Percentiles rank a stretch among this genome's conserved stretches.
Conservation (phyloP, 2,888 invertebrate species). For the Rhagophthalmus giganteus region DNA sequence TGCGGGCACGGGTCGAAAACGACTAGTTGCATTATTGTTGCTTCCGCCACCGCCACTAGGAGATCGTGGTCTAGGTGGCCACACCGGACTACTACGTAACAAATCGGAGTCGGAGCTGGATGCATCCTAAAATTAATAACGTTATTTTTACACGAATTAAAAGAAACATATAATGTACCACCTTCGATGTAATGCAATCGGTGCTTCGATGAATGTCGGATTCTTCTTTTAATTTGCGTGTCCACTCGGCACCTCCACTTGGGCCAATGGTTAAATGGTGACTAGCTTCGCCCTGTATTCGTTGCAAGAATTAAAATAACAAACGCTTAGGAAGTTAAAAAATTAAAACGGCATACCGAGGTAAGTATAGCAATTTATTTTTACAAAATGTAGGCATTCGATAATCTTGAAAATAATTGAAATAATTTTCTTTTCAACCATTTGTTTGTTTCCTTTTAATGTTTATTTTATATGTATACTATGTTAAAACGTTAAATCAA, state of each 20-base stretch:
- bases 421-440: too few relatives aligned
- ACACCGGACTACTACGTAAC: constrained; percentile 53
- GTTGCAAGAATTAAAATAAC: neutral
- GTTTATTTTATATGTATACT: too few relatives aligned
- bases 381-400: too few relatives aligned
- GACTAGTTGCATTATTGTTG: constrained; percentile 28
- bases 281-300: constrained; percentile 35
- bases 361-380: too few relatives aligned
- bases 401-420: too few relatives aligned
- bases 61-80: constrained; percentile 53
- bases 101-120: constrained; percentile 64
- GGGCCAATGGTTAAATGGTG: constrained; percentile 66
- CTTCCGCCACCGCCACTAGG: constrained; percentile 38
- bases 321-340: too few relatives aligned
- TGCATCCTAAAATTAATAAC: constrained; percentile 54
- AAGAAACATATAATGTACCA: neutral
- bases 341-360: too few relatives aligned
- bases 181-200: constrained; percentile 74
- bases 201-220: constrained; percentile 71
- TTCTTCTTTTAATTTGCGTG: constrained; percentile 62
- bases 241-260: constrained; percentile 69
- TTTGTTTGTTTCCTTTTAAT: too few relatives aligned
- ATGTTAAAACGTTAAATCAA: too few relatives aligned
- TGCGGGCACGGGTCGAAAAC: constrained; percentile 44
- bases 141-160: neutral